Base-by-base conservation (phyloP, 64 coral and sea anemone genomes). In the Montipora cactus region DNA sequence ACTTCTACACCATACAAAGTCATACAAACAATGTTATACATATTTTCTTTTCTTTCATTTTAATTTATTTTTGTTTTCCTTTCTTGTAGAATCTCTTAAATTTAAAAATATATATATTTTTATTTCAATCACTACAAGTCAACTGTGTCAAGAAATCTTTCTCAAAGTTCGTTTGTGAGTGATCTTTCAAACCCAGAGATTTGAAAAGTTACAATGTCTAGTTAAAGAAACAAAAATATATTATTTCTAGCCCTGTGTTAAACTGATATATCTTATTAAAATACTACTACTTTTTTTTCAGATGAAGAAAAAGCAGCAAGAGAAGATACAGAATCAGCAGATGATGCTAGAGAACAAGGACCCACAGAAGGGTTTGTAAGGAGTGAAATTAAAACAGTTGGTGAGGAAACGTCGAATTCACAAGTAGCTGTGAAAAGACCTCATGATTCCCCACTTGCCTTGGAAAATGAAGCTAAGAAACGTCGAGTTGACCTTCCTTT, bases 381-480 rank as follows among this genome's bases (percentile, higher is more conserved):
- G 45, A 91, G 51, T 55, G 95, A 97, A 48, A 94, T 97, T 21
- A 94, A 92, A 69, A 97, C 95, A 81, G 84, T 97, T 74, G 92
- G 53, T 59, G 89, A 97, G 70, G 89, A 97, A 86, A 97, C 95
- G 19, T 79, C 88, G 23, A 86, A 80, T 94, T 89, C 81, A 77
- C 80, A 75, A 84, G 88, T 91, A 7, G 58, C 89, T 74, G 89
- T 93, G 11, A 97, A 97, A 49, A 97, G 95, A 89, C 61, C 84
- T 5, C 81, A 19, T 84, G 88, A 94, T 6, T 83, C 55, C 11
- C 92, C 95, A 14, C 74, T 84, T 5, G 46, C 18, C 13, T 68
- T 87, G 87, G 93, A 94, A 28, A 76, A 59, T 45, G 95, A 97
- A 70, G 64, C 79, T 64, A 97, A 97, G 86, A 97, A 93, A 68